A percentile compares a stretch with the other conserved stretches of the same genome.
These are phyloP conservation scores for Nipponia nippon DNA, from an alignment of 2,113 vertebrate genomes.

Conservation along the genomic window DNA sequence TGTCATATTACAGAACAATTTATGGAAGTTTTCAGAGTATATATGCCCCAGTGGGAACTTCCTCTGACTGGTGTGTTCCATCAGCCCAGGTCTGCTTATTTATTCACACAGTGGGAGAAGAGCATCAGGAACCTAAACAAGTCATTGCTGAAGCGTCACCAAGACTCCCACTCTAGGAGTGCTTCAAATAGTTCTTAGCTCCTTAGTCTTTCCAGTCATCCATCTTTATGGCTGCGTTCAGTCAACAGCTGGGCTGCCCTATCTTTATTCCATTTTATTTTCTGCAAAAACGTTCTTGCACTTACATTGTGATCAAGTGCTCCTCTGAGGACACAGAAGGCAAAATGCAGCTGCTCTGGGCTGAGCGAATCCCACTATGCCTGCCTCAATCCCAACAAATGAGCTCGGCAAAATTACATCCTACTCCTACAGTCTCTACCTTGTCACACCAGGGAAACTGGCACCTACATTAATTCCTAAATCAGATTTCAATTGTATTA, in stretches of 20 bases:
- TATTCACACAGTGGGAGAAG: constrained; percentile 8
- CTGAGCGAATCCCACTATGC: background rate
- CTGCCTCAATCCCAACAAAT: background rate
- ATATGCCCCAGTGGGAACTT: constrained; percentile 7
- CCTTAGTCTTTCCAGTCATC: background rate
- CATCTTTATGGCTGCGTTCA: background rate
- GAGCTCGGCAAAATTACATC: background rate
- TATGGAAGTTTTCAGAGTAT: constrained; percentile 47
- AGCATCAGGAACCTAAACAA: background rate
- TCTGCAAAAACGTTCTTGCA: background rate
- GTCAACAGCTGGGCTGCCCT: background rate
- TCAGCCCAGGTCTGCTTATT: constrained; percentile 35
- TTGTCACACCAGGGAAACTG: background rate
- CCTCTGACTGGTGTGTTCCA: constrained; percentile 40
- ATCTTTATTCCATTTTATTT: background rate
- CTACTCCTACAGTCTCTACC: background rate
- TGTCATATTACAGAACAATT: constrained; percentile 60
- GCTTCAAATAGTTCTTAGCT: background rate
- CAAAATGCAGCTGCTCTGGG: background rate
- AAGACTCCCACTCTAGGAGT: background rate
- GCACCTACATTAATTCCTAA: background rate
- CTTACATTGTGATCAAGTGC: background rate
- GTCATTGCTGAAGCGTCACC: background rate
- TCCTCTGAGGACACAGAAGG: background rate
- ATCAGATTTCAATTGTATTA: background rate